Percentiles rank a stretch among this genome's conserved stretches.
These are phyloP conservation scores for Asbolus verrucosus DNA, from an alignment of 1,140 invertebrate species.

Conservation along the genomic window DNA sequence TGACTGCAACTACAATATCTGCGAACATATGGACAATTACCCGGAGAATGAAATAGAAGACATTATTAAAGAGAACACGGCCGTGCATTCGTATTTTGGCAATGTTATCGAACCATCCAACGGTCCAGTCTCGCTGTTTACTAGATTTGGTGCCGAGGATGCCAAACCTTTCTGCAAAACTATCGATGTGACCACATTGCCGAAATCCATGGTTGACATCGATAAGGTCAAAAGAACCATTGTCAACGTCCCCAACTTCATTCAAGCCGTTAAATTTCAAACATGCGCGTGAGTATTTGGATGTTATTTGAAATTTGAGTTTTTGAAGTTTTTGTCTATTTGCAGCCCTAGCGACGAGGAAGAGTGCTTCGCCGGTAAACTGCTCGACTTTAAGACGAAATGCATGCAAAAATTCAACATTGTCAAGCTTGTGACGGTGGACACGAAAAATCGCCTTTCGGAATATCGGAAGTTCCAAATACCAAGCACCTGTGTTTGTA, in stretches of 20 bases:
- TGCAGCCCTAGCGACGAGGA: not conserved
- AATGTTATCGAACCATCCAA: slow-evolving; percentile 49
- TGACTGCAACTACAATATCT: slow-evolving; percentile 11
- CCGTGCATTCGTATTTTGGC: slow-evolving; percentile 46
- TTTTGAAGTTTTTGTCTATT: not conserved
- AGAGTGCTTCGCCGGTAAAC: not conserved
- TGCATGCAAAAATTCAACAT: slow-evolving; percentile 56
- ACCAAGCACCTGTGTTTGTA: slow-evolving; percentile 55
- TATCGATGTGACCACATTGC: slow-evolving; percentile 45
- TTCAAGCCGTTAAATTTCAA: slow-evolving; percentile 55
- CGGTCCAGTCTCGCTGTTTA: slow-evolving; percentile 4
- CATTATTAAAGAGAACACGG: slow-evolving; percentile 45
- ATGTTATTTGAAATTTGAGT: not conserved
- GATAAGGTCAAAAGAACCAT: slow-evolving; percentile 49
- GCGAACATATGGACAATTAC: slow-evolving; percentile 44
- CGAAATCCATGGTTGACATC: slow-evolving; percentile 49
- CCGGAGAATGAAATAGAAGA: slow-evolving; percentile 49
- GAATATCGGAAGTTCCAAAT: slow-evolving; percentile 56
- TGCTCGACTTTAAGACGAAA: slow-evolving; percentile 10
- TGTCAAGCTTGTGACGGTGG: slow-evolving; percentile 51
- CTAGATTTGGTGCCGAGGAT: not conserved
- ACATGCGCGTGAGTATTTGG: slow-evolving; percentile 56
- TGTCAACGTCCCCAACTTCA: slow-evolving; percentile 50
- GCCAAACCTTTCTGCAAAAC: slow-evolving; percentile 15
- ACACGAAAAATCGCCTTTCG: slow-evolving; percentile 41